Evolutionary conservation across 2,888 invertebrate species (phyloP).

Genomic region (Caradrina kadenii): DNA sequence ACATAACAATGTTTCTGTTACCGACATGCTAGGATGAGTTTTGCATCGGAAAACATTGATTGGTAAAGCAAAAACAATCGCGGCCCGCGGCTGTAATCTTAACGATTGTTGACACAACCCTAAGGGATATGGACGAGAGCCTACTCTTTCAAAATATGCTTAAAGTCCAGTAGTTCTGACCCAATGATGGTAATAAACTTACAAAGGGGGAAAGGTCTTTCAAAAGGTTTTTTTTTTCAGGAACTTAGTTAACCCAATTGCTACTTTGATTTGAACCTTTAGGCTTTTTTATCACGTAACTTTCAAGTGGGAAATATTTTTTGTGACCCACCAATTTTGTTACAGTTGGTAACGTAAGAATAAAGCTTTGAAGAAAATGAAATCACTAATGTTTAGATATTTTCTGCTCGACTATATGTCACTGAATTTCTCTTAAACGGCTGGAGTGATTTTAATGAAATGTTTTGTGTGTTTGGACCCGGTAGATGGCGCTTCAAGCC

Average conservation of each 20-base stretch:
- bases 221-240: neutral
- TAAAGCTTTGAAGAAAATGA: neutral
- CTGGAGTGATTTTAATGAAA: no score
- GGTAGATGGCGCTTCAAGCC: no score
- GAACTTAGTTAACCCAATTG: constrained; percentile 3
- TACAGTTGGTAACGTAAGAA: neutral
- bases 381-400: neutral
- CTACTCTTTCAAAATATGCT: constrained; percentile 20
- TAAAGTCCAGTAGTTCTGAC: constrained; percentile 5
- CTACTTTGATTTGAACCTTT: neutral
- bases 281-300: neutral
- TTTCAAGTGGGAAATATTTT: neutral
- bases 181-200: constrained; percentile 9
- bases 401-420: no score
- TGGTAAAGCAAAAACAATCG: constrained; percentile 2
- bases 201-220: constrained; percentile 1
- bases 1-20: neutral
- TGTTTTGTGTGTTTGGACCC: no score
- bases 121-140: constrained; percentile 4
- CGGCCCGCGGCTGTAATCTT: neutral
- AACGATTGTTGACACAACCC: neutral
- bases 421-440: no score
- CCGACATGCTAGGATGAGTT: neutral
- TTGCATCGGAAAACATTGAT: neutral
- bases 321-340: neutral